Evolutionary conservation across 2,113 vertebrate genomes (phyloP).

Genomic region (Onychorhynchus coronatus): DNA sequence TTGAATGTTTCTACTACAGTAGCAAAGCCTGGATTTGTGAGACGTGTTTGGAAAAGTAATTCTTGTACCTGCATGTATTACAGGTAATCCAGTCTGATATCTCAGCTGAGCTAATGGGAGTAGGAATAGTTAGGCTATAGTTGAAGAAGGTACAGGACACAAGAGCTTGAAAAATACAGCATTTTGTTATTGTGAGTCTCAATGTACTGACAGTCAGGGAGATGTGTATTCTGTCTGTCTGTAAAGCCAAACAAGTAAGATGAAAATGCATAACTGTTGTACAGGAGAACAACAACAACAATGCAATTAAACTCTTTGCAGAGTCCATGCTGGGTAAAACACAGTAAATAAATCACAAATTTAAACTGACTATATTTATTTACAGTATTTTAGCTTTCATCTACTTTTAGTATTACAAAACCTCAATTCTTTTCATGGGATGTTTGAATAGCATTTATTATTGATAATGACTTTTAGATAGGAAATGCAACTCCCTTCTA

Average conservation of each 20-base stretch:
- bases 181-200: neutral
- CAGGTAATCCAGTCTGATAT: neutral
- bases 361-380: neutral
- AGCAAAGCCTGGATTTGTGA: neutral
- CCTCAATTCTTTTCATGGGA: neutral
- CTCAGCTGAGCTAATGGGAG: neutral
- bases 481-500: neutral
- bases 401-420: neutral
- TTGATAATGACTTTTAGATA: neutral
- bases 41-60: neutral
- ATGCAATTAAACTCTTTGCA: neutral
- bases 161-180: neutral
- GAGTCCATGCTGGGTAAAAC: neutral
- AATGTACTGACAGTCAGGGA: neutral
- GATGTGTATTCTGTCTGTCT: neutral
- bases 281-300: rapidly evolving
- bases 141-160: neutral
- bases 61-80: neutral
- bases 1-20: neutral
- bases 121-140: neutral
- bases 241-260: neutral
- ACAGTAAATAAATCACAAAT: neutral
- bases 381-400: neutral
- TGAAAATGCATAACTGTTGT: neutral
- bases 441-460: neutral